Percentiles rank a stretch among this genome's conserved stretches.
phyloP scores from a whole-genome alignment of 2,797 vertebrate species.

The Taeniopygia guttata region DNA sequence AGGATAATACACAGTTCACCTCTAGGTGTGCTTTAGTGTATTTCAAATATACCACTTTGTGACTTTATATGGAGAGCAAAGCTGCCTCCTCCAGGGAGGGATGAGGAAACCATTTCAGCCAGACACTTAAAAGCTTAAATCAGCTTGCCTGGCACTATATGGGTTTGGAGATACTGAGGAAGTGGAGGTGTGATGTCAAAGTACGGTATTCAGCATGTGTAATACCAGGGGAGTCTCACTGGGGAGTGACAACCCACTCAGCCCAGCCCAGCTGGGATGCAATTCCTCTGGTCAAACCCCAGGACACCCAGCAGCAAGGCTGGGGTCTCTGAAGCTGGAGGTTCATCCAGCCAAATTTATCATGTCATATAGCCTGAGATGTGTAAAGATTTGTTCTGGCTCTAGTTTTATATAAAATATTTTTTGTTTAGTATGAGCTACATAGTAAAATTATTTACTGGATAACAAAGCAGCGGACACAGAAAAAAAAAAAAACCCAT shows the following conservation, averaged over 20 bases:
- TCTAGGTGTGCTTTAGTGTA: background rate
- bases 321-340: background rate
- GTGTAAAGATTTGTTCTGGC: background rate
- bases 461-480: accelerated
- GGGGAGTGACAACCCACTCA: background rate
- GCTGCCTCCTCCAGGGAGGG: background rate
- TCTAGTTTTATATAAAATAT: background rate
- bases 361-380: background rate
- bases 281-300: background rate
- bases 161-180: background rate
- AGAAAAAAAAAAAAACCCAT: background rate
- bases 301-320: background rate
- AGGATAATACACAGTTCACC: background rate
- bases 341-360: background rate
- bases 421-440: background rate
- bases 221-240: background rate
- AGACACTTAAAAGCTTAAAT: background rate
- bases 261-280: background rate
- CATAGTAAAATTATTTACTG: background rate
- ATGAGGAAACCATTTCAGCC: background rate
- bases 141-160: background rate
- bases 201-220: accelerated
- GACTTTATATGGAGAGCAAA: background rate
- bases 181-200: background rate
- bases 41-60: background rate